These are phyloP conservation scores for Eudasyphora cyanicolor DNA, from an alignment of 2,888 invertebrate genomes.

Conservation along the genomic window DNA sequence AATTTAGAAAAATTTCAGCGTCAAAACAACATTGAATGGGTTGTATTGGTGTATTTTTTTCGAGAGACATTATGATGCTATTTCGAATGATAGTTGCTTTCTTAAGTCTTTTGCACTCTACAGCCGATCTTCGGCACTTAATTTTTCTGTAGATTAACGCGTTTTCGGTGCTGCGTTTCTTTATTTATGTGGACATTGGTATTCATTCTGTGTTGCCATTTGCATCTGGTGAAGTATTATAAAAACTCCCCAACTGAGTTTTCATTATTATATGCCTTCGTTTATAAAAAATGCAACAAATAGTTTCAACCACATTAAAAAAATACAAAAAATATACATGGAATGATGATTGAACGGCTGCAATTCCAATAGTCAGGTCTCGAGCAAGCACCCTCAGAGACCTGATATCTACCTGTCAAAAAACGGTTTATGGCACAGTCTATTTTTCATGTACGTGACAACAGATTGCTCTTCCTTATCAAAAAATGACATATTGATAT, in stretches of 20 bases:
- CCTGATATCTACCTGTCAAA: too few species aligned
- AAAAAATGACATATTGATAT: too few species aligned
- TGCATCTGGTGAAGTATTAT: not conserved
- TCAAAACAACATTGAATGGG: constrained; percentile 1
- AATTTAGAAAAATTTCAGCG: constrained; percentile 7
- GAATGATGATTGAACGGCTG: too few species aligned
- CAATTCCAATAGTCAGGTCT: too few species aligned
- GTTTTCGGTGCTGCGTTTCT: too few species aligned
- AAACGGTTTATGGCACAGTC: too few species aligned
- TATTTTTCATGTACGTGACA: too few species aligned
- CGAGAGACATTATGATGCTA: not conserved
- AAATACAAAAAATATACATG: too few species aligned
- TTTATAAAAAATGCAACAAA: too few species aligned
- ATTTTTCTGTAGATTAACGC: not conserved
- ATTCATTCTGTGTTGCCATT: not conserved
- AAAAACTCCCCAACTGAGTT: not conserved
- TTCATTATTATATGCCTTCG: not conserved
- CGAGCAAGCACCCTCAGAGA: too few species aligned
- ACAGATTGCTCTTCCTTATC: too few species aligned
- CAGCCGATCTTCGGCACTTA: not conserved
- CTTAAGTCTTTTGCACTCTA: not conserved
- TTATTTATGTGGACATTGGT: not conserved
- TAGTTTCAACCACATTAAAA: too few species aligned
- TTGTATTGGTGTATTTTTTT: not conserved
- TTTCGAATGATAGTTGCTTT: not conserved